These are phyloP conservation scores for Eustalomyia histrio DNA, from an alignment of 2,888 invertebrate species.

Conservation along the genomic window DNA sequence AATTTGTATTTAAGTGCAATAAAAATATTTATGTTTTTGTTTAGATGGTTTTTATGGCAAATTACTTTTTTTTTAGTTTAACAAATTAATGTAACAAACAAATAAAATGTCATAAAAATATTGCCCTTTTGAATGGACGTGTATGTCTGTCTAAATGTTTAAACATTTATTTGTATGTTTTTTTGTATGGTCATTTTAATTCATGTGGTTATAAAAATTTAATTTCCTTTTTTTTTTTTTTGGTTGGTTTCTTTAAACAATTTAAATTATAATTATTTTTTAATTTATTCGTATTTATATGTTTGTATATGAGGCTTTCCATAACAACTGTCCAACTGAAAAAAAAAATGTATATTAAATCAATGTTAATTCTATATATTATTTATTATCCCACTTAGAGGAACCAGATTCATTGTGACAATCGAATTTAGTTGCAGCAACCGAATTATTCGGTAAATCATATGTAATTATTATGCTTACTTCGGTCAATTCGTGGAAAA, in stretches of 20 bases:
- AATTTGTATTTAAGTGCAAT: not conserved
- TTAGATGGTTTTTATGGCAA: not conserved
- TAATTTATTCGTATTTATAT: too few species aligned
- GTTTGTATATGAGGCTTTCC: too few species aligned
- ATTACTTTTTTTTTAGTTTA: slow-evolving; percentile 1
- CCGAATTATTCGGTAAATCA: too few species aligned
- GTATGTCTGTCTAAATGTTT: not conserved
- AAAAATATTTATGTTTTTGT: not conserved
- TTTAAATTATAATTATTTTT: not conserved
- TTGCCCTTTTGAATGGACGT: not conserved
- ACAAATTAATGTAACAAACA: not conserved
- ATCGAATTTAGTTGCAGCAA: too few species aligned
- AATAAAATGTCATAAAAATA: not conserved
- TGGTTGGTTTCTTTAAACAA: not conserved
- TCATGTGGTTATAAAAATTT: slow-evolving; percentile 39
- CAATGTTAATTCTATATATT: too few species aligned
- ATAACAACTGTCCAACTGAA: too few species aligned
- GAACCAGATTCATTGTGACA: too few species aligned
- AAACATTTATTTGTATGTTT: not conserved
- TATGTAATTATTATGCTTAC: too few species aligned
- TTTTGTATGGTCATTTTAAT: slow-evolving; percentile 40
- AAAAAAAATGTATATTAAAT: too few species aligned
- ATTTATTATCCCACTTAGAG: too few species aligned
- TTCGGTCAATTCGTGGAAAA: too few species aligned
- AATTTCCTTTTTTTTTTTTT: slow-evolving; percentile 26